These are phyloP conservation scores for Ibidorhyncha struthersii DNA, from an alignment of 2,113 vertebrate species.

Conservation along the genomic window DNA sequence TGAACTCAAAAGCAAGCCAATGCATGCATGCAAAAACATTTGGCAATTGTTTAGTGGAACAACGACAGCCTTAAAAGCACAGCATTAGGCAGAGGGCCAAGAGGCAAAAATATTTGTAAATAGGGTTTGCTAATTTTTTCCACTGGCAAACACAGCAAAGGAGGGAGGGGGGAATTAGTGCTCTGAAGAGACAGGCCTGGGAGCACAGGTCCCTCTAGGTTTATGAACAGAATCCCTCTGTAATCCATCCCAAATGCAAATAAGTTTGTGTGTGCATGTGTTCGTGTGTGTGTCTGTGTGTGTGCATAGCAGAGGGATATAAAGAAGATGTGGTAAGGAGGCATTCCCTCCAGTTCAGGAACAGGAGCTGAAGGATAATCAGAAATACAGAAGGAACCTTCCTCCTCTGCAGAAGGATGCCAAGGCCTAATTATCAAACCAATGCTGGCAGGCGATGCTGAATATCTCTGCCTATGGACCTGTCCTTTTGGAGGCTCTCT, in stretches of 20 bases:
- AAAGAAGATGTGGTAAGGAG: neutral
- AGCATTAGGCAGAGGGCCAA: slow-evolving; percentile 48
- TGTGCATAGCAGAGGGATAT: neutral
- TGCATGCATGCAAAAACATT: slow-evolving; percentile 35
- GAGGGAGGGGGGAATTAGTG: neutral
- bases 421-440: neutral
- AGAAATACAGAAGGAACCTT: neutral
- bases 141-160: slow-evolving; percentile 25
- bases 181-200: neutral
- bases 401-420: neutral
- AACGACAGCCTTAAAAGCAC: slow-evolving; percentile 21
- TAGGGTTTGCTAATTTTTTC: slow-evolving; percentile 64
- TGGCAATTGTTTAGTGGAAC: slow-evolving; percentile 63
- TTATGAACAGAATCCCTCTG: neutral
- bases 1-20: slow-evolving; percentile 19
- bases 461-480: neutral
- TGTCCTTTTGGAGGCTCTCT: neutral
- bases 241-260: neutral
- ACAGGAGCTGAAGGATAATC: neutral
- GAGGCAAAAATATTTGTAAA: slow-evolving; percentile 67
- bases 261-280: neutral
- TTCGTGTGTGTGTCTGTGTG: neutral
- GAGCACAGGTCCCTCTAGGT: neutral
- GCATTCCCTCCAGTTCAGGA: neutral
- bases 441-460: neutral